Base-by-base conservation (phyloP, 2,888 invertebrate species). In the Gortyna flavago region DNA sequence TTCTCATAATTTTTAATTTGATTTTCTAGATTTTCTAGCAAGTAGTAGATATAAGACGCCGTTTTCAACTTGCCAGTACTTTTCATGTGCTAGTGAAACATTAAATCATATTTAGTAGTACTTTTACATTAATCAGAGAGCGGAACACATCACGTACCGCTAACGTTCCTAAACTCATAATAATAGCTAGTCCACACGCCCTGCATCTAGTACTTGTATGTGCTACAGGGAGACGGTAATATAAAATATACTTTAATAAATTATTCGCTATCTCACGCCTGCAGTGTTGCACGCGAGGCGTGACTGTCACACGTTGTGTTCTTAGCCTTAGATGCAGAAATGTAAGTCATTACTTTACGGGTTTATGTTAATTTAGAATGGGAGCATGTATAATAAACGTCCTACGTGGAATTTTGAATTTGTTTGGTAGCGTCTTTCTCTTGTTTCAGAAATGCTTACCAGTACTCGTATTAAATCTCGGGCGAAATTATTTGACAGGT, bases 171-270 rank as follows among this genome's bases (percentile, higher is more conserved):
- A 32, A 68, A 11, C 0, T 44, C 32, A 44, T 51, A 51, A 41
- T 18, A 44, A 71, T 62, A 29, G 35, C 0, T 48, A 62, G 32
- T 25, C 25, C 38, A 32, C 38, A 81, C 13, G 81, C 66, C 44
- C 44, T 29, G 44, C 29, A 35, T 41, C 41, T 35, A 29, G 48
- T 32, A 59, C 25, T 29, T 59, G 13, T 62, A 67, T 38, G 35
- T 51, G 57, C 44, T 3, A n/a, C 18, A 35, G n/a, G 11, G 11
- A 44, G 35, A 70, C 29, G 65, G 70, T 66, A 51, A 71, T 48
- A 73, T 74, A 77, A 64, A 77, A 62, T 81, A n/a, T n/a, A n/a
- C n/a, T n/a, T n/a, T n/a, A 85, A 85, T 83, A 85, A 81, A 83
- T 74, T 77, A 82, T n/a, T 16, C 67, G 41, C 25, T 83, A 85